Percentiles rank a stretch among this genome's conserved stretches.
Conservation (phyloP, 2,797 vertebrate genomes). For the Enteromius treurensis region DNA sequence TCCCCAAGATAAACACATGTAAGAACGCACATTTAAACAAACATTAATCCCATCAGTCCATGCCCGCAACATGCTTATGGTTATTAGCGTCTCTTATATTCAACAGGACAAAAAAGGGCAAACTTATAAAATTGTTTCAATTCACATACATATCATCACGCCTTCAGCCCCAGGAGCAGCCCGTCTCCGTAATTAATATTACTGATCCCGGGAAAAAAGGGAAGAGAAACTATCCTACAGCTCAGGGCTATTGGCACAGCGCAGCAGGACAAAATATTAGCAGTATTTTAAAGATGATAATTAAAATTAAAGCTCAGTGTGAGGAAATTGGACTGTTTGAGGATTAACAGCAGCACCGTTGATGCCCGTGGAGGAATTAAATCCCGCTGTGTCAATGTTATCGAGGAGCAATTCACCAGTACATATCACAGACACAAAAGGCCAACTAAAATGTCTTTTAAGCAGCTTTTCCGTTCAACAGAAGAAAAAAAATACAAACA, state of each 20-base stretch:
- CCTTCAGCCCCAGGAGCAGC: background rate
- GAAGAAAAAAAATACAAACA: background rate
- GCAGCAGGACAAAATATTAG: slow-evolving; percentile 52
- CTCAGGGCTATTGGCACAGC: slow-evolving; percentile 42
- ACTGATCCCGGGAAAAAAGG: slow-evolving; percentile 15
- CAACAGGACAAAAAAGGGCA: background rate
- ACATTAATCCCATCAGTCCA: slow-evolving; percentile 16
- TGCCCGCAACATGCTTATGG: background rate
- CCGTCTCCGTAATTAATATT: slow-evolving; percentile 39
- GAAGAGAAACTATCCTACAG: slow-evolving; percentile 38
- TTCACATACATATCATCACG: background rate
- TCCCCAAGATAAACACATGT: background rate
- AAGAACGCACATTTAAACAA: slow-evolving; percentile 1
- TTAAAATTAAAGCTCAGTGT: slow-evolving; percentile 49
- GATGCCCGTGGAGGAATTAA: slow-evolving; percentile 49
- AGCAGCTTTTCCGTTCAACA: slow-evolving; percentile 30
- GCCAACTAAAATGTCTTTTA: slow-evolving; percentile 29
- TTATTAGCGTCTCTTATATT: background rate
- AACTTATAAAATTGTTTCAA: slow-evolving; percentile 7
- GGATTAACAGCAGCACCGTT: slow-evolving; percentile 45
- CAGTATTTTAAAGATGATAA: slow-evolving; percentile 49
- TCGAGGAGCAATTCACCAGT: slow-evolving; percentile 38
- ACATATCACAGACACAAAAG: slow-evolving; percentile 45
- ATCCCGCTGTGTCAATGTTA: slow-evolving; percentile 55
- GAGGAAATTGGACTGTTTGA: slow-evolving; percentile 52